Evolutionary conservation across 2,113 vertebrate genomes (phyloP), one percentile per base, ranked within the genome.

Genomic region (Lophotis ruficrista): DNA sequence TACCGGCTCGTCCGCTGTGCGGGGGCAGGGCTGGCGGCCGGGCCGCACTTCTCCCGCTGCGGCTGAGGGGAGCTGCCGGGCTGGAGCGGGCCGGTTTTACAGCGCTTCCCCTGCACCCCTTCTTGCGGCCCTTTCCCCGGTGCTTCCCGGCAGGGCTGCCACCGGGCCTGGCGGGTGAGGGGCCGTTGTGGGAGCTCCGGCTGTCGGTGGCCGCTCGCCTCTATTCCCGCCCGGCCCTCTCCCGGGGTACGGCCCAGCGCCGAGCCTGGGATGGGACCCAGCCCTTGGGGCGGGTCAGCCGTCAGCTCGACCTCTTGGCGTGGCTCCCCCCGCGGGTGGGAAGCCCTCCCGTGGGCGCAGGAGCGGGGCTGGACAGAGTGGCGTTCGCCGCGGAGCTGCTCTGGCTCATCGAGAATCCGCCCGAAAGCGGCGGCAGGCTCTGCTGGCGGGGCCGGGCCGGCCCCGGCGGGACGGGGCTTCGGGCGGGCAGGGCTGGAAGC

Each of bases 401-500:
- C 14, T 27, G 60, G 2, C 24, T 12, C 28, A 12, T 18, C 1
- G 38, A 9, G 28, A 19, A 11, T 17, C 18, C 7, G 17, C 12
- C 31, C 6, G 54, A 17, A 27, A 14, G 10, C 10, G 12, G 48
- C 10, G 5, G 19, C 4, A 38, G 22, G 43, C 20, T 37, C 37
- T 22, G 18, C 22, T 30, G 3, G 38, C 20, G 13, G 21, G 35
- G 25, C 27, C 20, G 10, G 30, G 2, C 14, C 7, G 15, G 48
- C 5, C 23, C 41, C 1, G 7, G 19, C 1, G 2, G 37, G 10
- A 2, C 17, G 14, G 6, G 7, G 35, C 10, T 2, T 12, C 41
- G 41, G 41, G 41, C 41, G 41, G 60, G 38, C 70, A 8, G 31
- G 45, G 13, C 33, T 38, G n/a, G 70, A 3, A 14, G 18, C 37